These are phyloP conservation scores for Microctenopoma lineatum DNA, from an alignment of 2,797 vertebrate genomes.

Conservation along the genomic window DNA sequence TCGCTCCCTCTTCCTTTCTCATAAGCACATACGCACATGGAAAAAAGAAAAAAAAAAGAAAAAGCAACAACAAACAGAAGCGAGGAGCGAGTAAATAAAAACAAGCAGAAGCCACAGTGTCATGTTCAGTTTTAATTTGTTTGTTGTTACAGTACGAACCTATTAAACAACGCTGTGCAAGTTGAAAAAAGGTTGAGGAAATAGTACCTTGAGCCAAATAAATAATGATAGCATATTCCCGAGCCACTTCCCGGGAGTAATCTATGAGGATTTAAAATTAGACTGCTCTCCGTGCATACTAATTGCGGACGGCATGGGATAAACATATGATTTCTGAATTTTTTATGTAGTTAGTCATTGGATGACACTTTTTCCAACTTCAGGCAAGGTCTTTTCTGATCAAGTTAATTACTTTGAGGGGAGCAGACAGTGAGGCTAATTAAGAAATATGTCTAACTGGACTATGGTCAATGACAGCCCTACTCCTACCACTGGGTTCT, in stretches of 20 bases:
- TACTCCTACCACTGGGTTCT: constrained; percentile 71
- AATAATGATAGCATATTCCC: constrained; percentile 66
- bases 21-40: neutral
- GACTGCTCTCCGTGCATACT: constrained; percentile 68
- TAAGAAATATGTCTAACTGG: constrained; percentile 79
- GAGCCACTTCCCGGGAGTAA: constrained; percentile 69
- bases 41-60: constrained; percentile 4
- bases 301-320: constrained; percentile 71
- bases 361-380: constrained; percentile 61
- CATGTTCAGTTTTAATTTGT: constrained; percentile 73
- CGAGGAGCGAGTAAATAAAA: constrained; percentile 33
- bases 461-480: constrained; percentile 78
- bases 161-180: constrained; percentile 53
- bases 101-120: constrained; percentile 61
- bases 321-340: constrained; percentile 74
- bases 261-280: constrained; percentile 73
- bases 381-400: constrained; percentile 81
- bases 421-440: constrained; percentile 82
- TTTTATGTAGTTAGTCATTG: constrained; percentile 67
- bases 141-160: constrained; percentile 63
- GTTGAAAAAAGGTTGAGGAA: constrained; percentile 12
- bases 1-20: constrained; percentile 11
- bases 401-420: constrained; percentile 80
- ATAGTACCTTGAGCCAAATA: constrained; percentile 70
- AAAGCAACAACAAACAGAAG: neutral